Evolutionary conservation across 2,113 vertebrate genomes (phyloP), one percentile per base, ranked within the genome.

Genomic region (Gopherus flavomarginatus): DNA sequence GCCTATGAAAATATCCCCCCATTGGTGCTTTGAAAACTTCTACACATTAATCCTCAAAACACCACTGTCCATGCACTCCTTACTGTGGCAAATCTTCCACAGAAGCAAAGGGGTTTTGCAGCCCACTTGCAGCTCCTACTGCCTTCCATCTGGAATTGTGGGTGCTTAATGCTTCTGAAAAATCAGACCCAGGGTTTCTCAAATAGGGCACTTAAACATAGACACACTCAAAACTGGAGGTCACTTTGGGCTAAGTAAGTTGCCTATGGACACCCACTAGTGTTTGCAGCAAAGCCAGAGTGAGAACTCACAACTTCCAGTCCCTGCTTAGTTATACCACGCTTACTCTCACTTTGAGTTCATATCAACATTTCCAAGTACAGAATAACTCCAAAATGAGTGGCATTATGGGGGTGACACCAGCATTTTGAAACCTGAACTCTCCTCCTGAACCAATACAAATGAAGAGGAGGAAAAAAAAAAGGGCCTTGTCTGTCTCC

Each of bases 361-460:
- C 11, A 3, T 62, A 1, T 1, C 31, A 81, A 22, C 78, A 50
- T 57, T 88, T 21, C 65, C 53, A 79, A 79, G 49, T 3, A 11
- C 49, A 3, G n/a, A 29, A 78, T 19, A 44, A 35, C 93, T 88
- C 84, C 90, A 53, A 26, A 93, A 57, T 3, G 57, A 86, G 26
- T 27, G 83, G 52, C 47, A 8, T n/a, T 35, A 10, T 2, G 14
- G 56, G 4, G 4, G 62, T 42, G 94, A 90, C 89, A 79, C 47
- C 53, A 86, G 54, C 86, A 83, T 93, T 93, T 80, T 75, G 82
- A 88, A 92, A 75, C 59, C 22, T 16, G 87, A 81, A 85, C 62
- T 57, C 87, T 87, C 35, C 27, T 57, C 31, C 17, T 38, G 26
- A 82, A 80, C 57, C 85, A 80, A 85, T 3, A 88, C 79, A 84